phyloP scores from a whole-genome alignment of 2,888 invertebrate species.

The Trissolcus brochymenae region DNA sequence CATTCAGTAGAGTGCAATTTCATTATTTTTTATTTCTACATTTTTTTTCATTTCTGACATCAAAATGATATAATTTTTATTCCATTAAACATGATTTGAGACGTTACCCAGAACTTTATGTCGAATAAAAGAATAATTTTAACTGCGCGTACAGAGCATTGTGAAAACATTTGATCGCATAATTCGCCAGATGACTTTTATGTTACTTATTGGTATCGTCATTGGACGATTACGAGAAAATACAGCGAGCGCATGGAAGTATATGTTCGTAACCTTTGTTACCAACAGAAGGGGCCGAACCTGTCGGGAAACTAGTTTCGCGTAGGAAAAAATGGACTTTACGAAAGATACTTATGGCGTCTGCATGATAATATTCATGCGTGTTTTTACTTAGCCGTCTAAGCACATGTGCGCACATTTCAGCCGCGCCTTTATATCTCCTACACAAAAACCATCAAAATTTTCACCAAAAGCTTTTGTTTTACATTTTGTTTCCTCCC shows the following conservation, averaged over 20 bases:
- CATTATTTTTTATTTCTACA: no score
- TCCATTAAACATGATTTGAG: no score
- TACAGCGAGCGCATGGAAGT: constrained; percentile 41
- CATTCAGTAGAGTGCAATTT: no score
- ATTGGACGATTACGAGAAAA: constrained; percentile 36
- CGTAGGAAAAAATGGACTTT: constrained; percentile 48
- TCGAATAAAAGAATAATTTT: no score
- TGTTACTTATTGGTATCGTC: constrained; percentile 29
- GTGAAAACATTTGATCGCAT: not conserved
- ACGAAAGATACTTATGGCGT: constrained; percentile 51
- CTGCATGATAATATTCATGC: constrained; percentile 53
- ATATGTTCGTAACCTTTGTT: constrained; percentile 46
- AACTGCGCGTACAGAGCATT: not conserved
- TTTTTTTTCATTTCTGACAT: no score
- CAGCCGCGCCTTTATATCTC: constrained; percentile 46
- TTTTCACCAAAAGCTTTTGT: constrained; percentile 18
- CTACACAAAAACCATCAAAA: constrained; percentile 36
- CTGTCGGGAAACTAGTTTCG: constrained; percentile 55
- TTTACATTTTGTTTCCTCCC: not conserved
- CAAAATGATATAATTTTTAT: no score
- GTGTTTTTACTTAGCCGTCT: constrained; percentile 35
- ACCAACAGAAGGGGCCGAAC: constrained; percentile 48
- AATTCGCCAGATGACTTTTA: constrained; percentile 1
- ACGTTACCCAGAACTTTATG: no score
- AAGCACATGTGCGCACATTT: constrained; percentile 52